Evolutionary conservation across 2,113 vertebrate genomes (phyloP).

Genomic region (Genyomyrus donnyi): DNA sequence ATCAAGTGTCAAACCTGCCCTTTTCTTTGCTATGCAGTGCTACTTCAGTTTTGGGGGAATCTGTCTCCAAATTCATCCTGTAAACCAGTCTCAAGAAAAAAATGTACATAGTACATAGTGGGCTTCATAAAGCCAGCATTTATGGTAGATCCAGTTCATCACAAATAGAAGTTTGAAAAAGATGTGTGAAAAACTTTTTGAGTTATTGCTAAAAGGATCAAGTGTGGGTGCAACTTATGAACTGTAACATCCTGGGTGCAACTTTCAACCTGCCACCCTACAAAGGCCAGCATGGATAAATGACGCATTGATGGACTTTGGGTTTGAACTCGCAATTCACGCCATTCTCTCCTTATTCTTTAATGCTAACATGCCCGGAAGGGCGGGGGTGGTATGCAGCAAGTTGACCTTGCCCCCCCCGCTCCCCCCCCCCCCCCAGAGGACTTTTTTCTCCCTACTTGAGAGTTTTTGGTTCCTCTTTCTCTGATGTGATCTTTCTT

Average conservation of each 20-base stretch:
- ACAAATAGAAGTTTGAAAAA: neutral
- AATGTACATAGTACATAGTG: neutral
- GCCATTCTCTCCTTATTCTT: neutral
- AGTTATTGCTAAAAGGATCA: neutral
- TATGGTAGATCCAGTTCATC: neutral
- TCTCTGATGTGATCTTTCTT: neutral
- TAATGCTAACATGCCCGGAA: neutral
- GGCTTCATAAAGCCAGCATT: neutral
- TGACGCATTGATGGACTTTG: neutral
- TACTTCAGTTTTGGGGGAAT: neutral
- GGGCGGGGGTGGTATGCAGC: too few relatives aligned
- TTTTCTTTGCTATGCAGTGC: too few relatives aligned
- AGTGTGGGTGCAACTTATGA: neutral
- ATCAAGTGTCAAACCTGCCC: too few relatives aligned
- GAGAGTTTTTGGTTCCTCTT: neutral
- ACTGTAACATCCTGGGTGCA: neutral
- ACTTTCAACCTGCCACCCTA: neutral
- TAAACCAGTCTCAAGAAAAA: neutral
- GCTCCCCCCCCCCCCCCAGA: neutral
- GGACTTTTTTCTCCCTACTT: neutral
- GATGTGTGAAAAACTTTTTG: neutral
- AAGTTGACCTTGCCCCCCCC: too few relatives aligned
- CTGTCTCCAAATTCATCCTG: neutral
- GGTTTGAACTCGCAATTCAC: neutral
- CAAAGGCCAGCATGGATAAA: neutral